A percentile compares a stretch with the other conserved stretches of the same genome.
Evolutionary conservation across 1,140 invertebrate species (phyloP).

Genomic region (Teleopsis dalmanni): DNA sequence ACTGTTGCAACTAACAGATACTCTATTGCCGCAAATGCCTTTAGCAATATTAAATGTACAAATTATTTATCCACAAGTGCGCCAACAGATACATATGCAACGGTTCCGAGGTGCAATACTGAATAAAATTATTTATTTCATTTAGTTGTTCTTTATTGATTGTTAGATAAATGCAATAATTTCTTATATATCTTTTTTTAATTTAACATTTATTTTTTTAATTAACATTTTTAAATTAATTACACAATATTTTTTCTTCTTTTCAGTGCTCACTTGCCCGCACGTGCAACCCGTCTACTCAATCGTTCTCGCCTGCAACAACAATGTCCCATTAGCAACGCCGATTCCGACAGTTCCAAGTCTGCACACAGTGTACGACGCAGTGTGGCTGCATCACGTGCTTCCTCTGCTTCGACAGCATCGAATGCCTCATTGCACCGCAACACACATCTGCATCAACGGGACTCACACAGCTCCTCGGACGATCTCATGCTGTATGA

Average conservation of each 20-base stretch:
- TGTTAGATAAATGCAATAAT: no score
- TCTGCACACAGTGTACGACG: constrained; percentile 35
- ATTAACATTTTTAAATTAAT: not conserved
- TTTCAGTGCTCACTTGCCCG: constrained; percentile 39
- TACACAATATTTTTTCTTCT: not conserved
- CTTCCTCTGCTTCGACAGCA: constrained; percentile 30
- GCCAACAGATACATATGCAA: constrained; percentile 22
- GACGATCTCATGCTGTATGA: constrained; percentile 44
- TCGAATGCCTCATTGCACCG: constrained; percentile 16
- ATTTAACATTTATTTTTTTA: not conserved
- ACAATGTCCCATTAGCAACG: constrained; percentile 22
- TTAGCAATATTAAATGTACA: constrained; percentile 1
- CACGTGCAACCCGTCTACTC: constrained; percentile 38
- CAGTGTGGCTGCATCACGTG: constrained; percentile 14
- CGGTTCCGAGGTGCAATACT: constrained; percentile 27
- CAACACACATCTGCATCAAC: constrained; percentile 2
- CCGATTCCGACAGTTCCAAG: constrained; percentile 32
- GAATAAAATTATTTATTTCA: not conserved
- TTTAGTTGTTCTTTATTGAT: no score
- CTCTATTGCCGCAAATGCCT: constrained; percentile 12
- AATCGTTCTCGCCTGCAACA: constrained; percentile 42
- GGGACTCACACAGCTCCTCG: constrained; percentile 40
- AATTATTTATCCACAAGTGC: constrained; percentile 22
- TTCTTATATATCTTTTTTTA: not conserved
- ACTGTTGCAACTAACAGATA: not conserved